phyloP scores from a whole-genome alignment of 2,113 vertebrate species.

The Chlamydotis undulata region DNA sequence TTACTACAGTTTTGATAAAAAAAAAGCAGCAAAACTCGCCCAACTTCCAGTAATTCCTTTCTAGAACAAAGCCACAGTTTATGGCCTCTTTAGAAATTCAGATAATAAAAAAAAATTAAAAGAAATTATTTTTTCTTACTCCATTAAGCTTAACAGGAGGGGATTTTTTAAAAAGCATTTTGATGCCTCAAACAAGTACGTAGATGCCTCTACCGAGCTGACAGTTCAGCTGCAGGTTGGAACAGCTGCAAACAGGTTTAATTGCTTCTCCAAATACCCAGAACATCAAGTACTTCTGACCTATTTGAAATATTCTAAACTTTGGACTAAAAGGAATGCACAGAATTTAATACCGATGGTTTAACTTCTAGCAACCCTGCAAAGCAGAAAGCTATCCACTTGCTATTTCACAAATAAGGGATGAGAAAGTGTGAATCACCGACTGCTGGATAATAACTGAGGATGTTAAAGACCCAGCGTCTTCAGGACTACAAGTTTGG shows the following conservation, averaged over 20 bases:
- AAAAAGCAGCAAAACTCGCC: neutral
- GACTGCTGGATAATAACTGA: neutral
- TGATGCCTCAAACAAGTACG: neutral
- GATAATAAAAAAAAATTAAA: neutral
- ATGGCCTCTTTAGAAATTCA: neutral
- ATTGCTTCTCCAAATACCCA: neutral
- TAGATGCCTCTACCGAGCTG: neutral
- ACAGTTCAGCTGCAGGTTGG: constrained; percentile 22
- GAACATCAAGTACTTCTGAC: neutral
- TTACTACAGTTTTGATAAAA: neutral
- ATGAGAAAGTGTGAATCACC: neutral
- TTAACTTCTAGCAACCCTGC: neutral
- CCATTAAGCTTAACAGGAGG: neutral
- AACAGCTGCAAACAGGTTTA: constrained; percentile 2
- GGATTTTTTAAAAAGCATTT: neutral
- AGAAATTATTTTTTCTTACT: neutral
- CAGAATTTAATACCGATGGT: neutral
- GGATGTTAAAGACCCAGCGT: neutral
- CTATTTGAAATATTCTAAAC: constrained; percentile 14
- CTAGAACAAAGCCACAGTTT: neutral
- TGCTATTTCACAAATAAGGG: neutral
- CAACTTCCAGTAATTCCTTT: constrained; percentile 21
- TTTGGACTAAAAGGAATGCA: neutral
- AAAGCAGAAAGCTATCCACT: neutral
- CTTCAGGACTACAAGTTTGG: neutral